phyloP scores from a whole-genome alignment of 92 coral and sea anemone genomes.

The Siderastrea siderea region DNA sequence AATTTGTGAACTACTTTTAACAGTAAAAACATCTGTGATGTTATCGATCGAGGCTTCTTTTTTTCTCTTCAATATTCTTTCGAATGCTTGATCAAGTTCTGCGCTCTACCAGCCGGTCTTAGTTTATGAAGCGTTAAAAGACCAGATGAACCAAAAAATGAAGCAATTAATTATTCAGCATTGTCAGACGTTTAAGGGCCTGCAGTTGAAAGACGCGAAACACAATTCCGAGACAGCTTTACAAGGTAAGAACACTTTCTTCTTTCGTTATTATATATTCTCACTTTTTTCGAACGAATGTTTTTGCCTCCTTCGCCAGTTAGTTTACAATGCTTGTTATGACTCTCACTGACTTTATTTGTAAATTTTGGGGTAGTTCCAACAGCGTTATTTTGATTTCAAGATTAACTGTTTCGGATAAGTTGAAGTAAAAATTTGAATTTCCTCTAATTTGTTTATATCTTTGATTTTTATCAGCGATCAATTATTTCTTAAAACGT shows the following conservation, averaged over 20 bases:
- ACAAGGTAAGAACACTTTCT: slow-evolving; percentile 28
- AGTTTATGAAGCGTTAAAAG: slow-evolving; percentile 54
- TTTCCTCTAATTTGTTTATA: background rate
- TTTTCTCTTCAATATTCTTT: background rate
- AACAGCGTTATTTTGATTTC: slow-evolving; percentile 21
- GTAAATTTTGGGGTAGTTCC: background rate
- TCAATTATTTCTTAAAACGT: background rate
- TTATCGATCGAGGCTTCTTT: background rate
- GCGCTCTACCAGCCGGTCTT: slow-evolving; percentile 42
- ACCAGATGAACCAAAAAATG: slow-evolving; percentile 45
- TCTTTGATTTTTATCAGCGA: background rate
- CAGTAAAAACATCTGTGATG: background rate
- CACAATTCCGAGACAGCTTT: slow-evolving; percentile 51
- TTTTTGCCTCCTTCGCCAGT: background rate
- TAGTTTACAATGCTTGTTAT: background rate
- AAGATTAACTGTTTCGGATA: background rate
- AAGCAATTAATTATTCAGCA: slow-evolving; percentile 41
- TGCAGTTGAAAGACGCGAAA: slow-evolving; percentile 53
- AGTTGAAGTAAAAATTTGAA: background rate
- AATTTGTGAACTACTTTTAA: background rate
- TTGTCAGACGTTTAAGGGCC: slow-evolving; percentile 47
- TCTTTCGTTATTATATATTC: background rate
- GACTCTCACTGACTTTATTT: slow-evolving; percentile 26
- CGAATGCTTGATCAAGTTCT: slow-evolving; percentile 47
- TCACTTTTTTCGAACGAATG: background rate